phyloP scores from a whole-genome alignment of 2,113 vertebrate genomes.

The Dermatemys mawii region DNA sequence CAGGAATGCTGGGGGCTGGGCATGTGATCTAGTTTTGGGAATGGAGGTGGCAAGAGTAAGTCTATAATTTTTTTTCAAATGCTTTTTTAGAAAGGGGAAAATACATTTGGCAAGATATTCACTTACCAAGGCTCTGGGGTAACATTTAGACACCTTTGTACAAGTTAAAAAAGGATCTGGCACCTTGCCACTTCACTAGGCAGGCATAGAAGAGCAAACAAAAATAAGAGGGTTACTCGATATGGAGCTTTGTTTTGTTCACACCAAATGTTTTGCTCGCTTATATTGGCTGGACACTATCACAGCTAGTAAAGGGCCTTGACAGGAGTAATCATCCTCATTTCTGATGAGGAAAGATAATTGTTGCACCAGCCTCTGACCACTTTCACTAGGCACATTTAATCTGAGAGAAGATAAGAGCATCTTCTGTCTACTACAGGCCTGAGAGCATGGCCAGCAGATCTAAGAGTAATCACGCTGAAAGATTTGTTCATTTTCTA shows the following conservation, averaged over 20 bases:
- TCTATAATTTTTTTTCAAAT: not conserved
- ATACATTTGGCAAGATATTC: slow-evolving; percentile 65
- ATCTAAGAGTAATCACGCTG: slow-evolving; percentile 15
- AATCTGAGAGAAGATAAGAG: slow-evolving; percentile 4
- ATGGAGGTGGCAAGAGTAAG: not conserved
- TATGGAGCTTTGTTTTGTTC: slow-evolving; percentile 47
- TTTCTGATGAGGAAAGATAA: slow-evolving; percentile 51
- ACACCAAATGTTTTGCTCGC: not conserved
- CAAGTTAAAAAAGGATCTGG: slow-evolving; percentile 65
- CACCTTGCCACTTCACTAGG: slow-evolving; percentile 60
- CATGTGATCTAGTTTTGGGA: not conserved
- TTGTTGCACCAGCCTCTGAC: slow-evolving; percentile 32
- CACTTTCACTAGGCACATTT: not conserved
- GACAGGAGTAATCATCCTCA: slow-evolving; percentile 29
- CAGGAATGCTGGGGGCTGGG: not conserved
- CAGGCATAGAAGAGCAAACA: slow-evolving; percentile 52
- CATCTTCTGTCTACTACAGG: not conserved
- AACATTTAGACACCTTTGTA: slow-evolving; percentile 63
- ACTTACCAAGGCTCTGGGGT: slow-evolving; percentile 62
- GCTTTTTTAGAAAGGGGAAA: slow-evolving; percentile 57
- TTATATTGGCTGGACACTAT: slow-evolving; percentile 13
- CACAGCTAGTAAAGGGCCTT: slow-evolving; percentile 4
- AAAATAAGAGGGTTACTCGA: slow-evolving; percentile 40
- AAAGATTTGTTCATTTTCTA: slow-evolving; percentile 26
- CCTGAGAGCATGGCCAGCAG: slow-evolving; percentile 8